Conservation (phyloP, 2,888 invertebrate species). For the Ashinkailepas kermadecensis region DNA sequence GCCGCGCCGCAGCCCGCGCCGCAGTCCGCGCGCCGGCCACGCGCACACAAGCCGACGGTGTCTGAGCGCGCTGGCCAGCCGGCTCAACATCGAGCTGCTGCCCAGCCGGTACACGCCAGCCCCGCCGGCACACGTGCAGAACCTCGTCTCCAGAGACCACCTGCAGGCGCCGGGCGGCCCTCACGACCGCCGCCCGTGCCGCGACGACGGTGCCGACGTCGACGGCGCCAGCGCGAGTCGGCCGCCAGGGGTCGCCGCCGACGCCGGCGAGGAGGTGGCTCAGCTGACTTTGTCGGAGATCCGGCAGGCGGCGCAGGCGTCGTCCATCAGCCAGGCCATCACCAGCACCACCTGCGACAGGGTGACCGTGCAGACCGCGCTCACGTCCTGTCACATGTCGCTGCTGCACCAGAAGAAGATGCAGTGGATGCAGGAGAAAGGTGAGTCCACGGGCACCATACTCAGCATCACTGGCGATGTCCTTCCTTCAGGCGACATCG, state of each 20-base stretch:
- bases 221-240: too few species aligned
- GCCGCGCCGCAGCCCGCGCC: not conserved
- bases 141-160: too few species aligned
- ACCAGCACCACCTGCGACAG: not conserved
- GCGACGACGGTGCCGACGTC: too few species aligned
- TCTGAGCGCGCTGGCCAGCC: not conserved
- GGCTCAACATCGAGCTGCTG: constrained; percentile 18
- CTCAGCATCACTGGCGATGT: too few species aligned
- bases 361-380: not conserved
- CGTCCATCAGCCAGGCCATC: constrained; percentile 17
- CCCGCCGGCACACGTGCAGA: not conserved
- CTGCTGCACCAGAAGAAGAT: constrained; percentile 78
- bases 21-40: not conserved
- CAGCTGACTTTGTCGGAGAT: not conserved
- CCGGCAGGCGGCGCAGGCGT: not conserved
- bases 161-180: too few species aligned
- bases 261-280: not conserved
- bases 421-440: constrained; percentile 90
- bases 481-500: too few species aligned
- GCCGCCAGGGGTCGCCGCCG: not conserved
- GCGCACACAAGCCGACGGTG: not conserved
- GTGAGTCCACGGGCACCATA: constrained; percentile 46
- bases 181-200: too few species aligned
- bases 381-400: constrained; percentile 42
- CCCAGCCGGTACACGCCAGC: not conserved